Evolutionary conservation across 2,113 vertebrate species (phyloP), one percentile per base, ranked within the genome.

Genomic region (Halcyon malimbica): DNA sequence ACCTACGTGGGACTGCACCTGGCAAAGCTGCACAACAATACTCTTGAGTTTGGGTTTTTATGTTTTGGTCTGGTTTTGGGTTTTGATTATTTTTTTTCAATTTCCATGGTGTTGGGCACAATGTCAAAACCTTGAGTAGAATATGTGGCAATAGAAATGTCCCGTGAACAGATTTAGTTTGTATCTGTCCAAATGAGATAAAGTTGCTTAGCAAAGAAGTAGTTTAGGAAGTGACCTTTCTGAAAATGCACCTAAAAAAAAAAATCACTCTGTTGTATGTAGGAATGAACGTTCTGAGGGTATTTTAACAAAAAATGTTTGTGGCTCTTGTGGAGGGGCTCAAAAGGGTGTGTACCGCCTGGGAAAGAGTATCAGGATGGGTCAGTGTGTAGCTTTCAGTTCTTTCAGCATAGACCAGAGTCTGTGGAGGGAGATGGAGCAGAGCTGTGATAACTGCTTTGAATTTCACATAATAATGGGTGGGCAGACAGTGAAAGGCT

Each of bases 351-450:
- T 12, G 14, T 11, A 23, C 69, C 8, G 37, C 11, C 8, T 62
- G 65, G 56, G 64, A 44, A 62, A 10, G 15, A 41, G 24, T 3
- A 2, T 3, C 51, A 62, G 41, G 62, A 33, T 50, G 29, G 39
- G 44, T 54, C 74, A n/a, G 1, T 29, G 39, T 8, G 56, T 44
- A 81, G 39, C 41, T 84, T 39, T 33, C 33, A 17, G 60, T 37
- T 68, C 81, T 67, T 62, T 17, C 37, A 50, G 68, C 54, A 11
- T 44, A 62, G 73, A 31, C 3, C 2, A 1, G 44, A 16, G 26
- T n/a, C 0, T 62, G 59, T 25, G 0, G 28, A 46, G 31, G 2
- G 12, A 25, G 53, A 11, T 2, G 24, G 26, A 78, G 69, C 62
- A 89, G 77, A 62, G 53, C 53, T 13, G 1, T 16, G 81, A 24